Conservation (phyloP, 2,797 vertebrate genomes). For the Vipera ursinii region DNA sequence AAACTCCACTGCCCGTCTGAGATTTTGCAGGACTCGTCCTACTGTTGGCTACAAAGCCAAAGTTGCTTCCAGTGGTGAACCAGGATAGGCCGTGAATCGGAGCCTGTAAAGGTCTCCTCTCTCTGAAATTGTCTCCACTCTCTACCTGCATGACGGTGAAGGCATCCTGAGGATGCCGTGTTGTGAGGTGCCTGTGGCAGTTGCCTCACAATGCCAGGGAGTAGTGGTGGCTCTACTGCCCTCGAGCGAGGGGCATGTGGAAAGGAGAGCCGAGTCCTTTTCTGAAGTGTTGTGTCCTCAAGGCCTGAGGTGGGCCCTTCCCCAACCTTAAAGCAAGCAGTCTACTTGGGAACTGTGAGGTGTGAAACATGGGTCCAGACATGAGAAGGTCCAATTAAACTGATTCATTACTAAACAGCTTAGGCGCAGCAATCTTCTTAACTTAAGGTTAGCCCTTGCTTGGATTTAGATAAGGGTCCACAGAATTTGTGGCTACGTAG, state of each 20-base stretch:
- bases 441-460: too few relatives aligned
- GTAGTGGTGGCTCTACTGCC: background rate
- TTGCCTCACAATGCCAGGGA: background rate
- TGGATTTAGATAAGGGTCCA: too few relatives aligned
- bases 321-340: background rate
- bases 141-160: background rate
- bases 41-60: background rate
- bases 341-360: background rate
- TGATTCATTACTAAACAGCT: too few relatives aligned
- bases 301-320: background rate
- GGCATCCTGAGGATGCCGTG: background rate
- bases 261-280: background rate
- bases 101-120: background rate
- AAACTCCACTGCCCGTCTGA: background rate
- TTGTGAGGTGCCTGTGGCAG: background rate
- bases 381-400: too few relatives aligned
- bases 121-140: background rate
- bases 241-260: background rate
- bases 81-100: background rate
- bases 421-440: too few relatives aligned
- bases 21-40: background rate
- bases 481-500: background rate
- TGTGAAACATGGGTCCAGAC: too few relatives aligned
- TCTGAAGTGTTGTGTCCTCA: background rate
- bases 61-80: background rate